Base-by-base conservation (phyloP, 2,888 invertebrate species). In the Tolmerus cingulatus region DNA sequence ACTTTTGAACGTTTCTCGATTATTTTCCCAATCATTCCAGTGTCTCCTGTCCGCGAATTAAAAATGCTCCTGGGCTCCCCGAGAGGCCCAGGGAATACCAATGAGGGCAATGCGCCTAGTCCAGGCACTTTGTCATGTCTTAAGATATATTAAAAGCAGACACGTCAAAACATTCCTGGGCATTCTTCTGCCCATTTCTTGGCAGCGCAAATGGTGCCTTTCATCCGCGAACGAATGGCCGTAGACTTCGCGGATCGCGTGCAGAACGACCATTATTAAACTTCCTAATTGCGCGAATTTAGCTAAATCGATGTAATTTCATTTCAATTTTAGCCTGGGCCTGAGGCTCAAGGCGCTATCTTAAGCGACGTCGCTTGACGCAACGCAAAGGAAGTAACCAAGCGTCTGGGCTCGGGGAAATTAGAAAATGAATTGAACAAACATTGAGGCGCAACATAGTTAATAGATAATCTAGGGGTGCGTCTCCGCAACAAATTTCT, bases 291-390 rank as follows among this genome's bases (percentile, higher is more conserved):
- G 82, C 82, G 19, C 37, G 51, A 30, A 87, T 87, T 87, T 87
- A 74, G 87, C 55, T 87, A 87, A 87, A 87, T 87, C 82, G 87
- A 87, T 51, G 87, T 55, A 82, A 87, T 87, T 87, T 82, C 55
- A 82, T 74, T 87, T 87, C 82, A 81, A 81, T 81, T 81, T 81
- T 55, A 51, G 51, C 66, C 19, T 27, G 27, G 66, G 23, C 66
- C 12, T 23, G 27, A 19, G 27, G 12, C 66, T 27, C 27, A 12
- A 66, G 66, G 66, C 66, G 66, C 66, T 66, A 66, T 27, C 66
- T 19, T 27, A 9, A 23, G 66, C 66, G 66, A 66, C 27, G 19
- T 23, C 1, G 5, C 9, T 19, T 66, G 23, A 66, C 12, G 51
- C 66, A 66, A 12, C 43, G 43, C 16, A 14, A 16, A 46, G 16